Evolutionary conservation across 2,888 invertebrate genomes (phyloP).

Genomic region (Mesorhabditis spiculigera): DNA sequence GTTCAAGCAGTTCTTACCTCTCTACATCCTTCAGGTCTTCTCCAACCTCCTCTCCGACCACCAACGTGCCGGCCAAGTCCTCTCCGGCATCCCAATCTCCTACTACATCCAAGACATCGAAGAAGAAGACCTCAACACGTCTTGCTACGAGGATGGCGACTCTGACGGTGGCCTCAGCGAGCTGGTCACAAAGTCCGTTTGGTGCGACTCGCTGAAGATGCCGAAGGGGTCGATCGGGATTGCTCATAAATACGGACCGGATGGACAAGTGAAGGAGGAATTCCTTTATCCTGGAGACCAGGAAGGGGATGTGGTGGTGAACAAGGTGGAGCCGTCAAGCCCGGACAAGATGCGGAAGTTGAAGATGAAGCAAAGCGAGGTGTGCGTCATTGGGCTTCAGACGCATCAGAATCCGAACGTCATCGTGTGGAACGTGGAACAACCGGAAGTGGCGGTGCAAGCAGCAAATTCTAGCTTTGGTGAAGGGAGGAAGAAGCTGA

Average conservation of each 20-base stretch:
- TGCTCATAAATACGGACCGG: background rate
- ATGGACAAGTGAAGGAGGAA: background rate
- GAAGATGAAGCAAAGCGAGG: background rate
- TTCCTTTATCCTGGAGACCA: background rate
- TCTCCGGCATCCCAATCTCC: background rate
- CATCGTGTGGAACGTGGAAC: background rate
- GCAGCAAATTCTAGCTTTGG: background rate
- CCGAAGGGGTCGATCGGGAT: background rate
- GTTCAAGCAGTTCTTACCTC: no score
- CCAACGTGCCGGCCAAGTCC: conserved; percentile 3
- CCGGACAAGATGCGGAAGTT: background rate
- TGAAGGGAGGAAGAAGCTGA: background rate
- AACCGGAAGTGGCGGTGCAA: background rate
- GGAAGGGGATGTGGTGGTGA: background rate
- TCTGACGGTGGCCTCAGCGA: background rate
- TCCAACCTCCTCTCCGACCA: background rate
- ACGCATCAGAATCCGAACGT: background rate
- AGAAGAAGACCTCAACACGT: background rate
- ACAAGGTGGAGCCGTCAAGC: no score
- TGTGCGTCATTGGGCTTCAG: background rate
- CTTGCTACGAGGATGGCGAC: background rate
- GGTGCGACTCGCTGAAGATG: background rate
- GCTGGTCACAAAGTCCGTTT: background rate
- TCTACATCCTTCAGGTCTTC: background rate
- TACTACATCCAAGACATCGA: background rate